Percentiles rank a stretch among this genome's conserved stretches.
Conservation (phyloP, 2,888 invertebrate genomes). For the Pseudanteris insignis region DNA sequence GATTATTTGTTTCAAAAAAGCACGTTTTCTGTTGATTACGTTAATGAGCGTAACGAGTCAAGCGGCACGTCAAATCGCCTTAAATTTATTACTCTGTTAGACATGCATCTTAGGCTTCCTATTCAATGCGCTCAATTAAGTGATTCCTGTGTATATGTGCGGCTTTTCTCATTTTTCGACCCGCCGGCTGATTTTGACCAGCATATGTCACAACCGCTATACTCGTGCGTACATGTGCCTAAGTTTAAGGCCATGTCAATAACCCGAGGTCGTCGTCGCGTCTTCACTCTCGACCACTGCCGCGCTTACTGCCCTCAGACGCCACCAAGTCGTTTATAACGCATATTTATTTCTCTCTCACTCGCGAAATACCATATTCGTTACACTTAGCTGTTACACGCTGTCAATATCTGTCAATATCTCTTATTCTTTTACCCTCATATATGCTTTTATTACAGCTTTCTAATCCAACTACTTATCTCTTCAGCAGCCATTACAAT, state of each 20-base stretch:
- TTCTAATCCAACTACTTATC: too few species aligned
- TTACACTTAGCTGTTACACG: background rate
- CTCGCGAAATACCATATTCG: slow-evolving; percentile 9
- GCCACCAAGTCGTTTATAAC: slow-evolving; percentile 17
- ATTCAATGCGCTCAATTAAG: slow-evolving; percentile 30
- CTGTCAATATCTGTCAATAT: slow-evolving; percentile 1
- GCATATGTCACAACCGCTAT: slow-evolving; percentile 23
- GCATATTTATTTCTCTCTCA: slow-evolving; percentile 33
- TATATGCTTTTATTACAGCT: too few species aligned
- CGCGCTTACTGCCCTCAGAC: slow-evolving; percentile 33
- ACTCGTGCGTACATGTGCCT: slow-evolving; percentile 21
- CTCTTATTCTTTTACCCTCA: background rate
- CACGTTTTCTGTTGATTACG: slow-evolving; percentile 17
- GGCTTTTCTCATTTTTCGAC: slow-evolving; percentile 39
- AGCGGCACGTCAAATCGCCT: slow-evolving; percentile 17
- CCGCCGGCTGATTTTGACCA: slow-evolving; percentile 31
- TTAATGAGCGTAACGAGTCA: slow-evolving; percentile 29
- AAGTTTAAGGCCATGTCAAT: slow-evolving; percentile 54
- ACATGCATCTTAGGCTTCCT: slow-evolving; percentile 20
- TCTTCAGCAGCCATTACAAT: too few species aligned
- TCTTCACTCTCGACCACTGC: slow-evolving; percentile 54
- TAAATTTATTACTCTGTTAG: slow-evolving; percentile 21
- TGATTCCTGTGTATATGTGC: slow-evolving; percentile 22
- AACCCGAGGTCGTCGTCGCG: slow-evolving; percentile 58
- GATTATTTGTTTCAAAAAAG: too few species aligned